Percentiles rank a stretch among this genome's conserved stretches.
Conservation (phyloP, 2,888 invertebrate species). For the Calameuta pallipes region DNA sequence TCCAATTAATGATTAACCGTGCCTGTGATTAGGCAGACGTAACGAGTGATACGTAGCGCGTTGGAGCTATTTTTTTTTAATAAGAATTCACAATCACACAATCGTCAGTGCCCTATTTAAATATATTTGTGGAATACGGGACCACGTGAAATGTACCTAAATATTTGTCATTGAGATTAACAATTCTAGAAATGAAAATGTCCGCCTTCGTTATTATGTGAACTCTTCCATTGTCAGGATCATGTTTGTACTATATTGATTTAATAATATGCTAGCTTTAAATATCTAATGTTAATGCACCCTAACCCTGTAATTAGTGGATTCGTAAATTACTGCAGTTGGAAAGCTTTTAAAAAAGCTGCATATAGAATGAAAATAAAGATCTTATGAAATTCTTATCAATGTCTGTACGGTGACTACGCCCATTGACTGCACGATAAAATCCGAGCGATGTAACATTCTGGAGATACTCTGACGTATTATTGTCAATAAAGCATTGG, state of each 20-base stretch:
- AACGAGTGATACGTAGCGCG: neutral
- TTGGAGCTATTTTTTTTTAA: neutral
- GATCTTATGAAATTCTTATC: neutral
- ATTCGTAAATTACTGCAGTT: neutral
- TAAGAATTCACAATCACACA: neutral
- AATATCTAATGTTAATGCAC: constrained; percentile 19
- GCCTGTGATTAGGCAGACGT: neutral
- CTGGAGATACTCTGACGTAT: neutral
- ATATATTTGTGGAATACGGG: neutral
- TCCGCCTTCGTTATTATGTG: constrained; percentile 1
- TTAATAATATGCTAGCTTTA: constrained; percentile 17
- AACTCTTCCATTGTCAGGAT: constrained; percentile 19
- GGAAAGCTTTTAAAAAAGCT: neutral
- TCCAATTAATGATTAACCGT: neutral
- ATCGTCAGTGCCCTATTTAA: neutral
- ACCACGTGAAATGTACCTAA: neutral
- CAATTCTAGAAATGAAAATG: neutral
- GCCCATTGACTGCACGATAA: neutral
- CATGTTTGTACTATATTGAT: constrained; percentile 38
- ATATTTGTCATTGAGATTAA: neutral
- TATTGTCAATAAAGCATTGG: neutral
- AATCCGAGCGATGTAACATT: neutral
- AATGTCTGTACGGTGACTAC: neutral
- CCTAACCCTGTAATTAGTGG: constrained; percentile 17
- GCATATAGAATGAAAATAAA: neutral